Evolutionary conservation across 1,140 invertebrate genomes (phyloP).

Genomic region (Drosophila navojoa): DNA sequence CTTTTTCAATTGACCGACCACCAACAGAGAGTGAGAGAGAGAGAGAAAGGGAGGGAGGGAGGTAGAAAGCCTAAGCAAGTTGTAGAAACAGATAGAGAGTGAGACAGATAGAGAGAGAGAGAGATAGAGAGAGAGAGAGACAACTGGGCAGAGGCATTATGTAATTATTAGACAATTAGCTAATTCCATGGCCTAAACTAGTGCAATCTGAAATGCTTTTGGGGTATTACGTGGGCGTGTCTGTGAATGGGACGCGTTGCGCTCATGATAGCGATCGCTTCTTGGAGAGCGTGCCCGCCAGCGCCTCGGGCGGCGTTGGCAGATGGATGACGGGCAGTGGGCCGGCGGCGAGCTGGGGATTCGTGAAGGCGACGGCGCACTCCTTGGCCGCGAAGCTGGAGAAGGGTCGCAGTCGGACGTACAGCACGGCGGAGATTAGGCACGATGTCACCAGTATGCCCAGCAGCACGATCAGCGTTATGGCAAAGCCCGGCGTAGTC

Average conservation of each 20-base stretch:
- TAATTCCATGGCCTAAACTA: not conserved
- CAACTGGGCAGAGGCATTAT: too few species aligned
- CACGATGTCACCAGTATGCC: constrained; percentile 92
- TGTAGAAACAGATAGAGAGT: not conserved
- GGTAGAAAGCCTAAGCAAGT: not conserved
- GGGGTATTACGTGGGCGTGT: not conserved
- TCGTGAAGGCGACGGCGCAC: constrained; percentile 83
- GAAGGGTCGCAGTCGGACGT: constrained; percentile 90
- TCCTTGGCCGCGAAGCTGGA: constrained; percentile 85
- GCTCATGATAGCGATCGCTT: constrained; percentile 76
- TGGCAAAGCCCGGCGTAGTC: constrained; percentile 95
- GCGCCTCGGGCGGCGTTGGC: constrained; percentile 55
- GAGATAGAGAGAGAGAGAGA: not conserved
- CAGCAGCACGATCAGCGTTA: constrained; percentile 91
- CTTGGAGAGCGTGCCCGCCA: constrained; percentile 71
- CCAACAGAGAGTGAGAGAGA: constrained; percentile 25
- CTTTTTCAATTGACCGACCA: constrained; percentile 54
- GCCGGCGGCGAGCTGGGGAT: constrained; percentile 75
- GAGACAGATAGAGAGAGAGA: too few species aligned
- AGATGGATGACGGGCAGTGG: constrained; percentile 72
- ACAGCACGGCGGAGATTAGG: constrained; percentile 92
- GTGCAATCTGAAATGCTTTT: constrained; percentile 1
- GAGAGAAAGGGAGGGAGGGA: not conserved
- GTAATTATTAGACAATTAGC: constrained; percentile 30
- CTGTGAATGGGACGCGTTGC: not conserved